These are phyloP conservation scores for Odontamblyopus lacepedii DNA, from an alignment of 2,797 vertebrate genomes.

Conservation along the genomic window DNA sequence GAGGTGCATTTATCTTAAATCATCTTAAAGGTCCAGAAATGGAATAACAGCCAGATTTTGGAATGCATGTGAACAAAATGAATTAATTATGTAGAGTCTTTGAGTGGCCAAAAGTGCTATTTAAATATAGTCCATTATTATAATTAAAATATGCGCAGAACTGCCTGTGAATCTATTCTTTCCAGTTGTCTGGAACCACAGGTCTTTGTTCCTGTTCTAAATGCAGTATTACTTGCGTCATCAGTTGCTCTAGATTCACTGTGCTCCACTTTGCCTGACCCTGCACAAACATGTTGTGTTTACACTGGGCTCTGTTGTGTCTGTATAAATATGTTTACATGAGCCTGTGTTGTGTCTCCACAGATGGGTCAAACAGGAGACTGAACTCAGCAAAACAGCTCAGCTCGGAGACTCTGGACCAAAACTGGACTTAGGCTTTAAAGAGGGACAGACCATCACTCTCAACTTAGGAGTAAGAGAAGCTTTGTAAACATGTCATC, in stretches of 20 bases:
- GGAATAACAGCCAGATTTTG: too few relatives aligned
- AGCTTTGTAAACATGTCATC: background rate
- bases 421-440: constrained; percentile 93
- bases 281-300: constrained; percentile 49
- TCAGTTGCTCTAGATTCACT: background rate
- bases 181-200: background rate
- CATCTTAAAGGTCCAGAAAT: too few relatives aligned
- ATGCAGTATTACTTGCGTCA: background rate
- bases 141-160: background rate
- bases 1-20: too few relatives aligned
- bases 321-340: constrained; percentile 17
- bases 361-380: constrained; percentile 95
- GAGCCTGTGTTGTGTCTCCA: constrained; percentile 28
- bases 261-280: constrained; percentile 19
- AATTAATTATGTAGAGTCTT: background rate
- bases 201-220: background rate
- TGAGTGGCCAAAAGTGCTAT: background rate
- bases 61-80: too few relatives aligned
- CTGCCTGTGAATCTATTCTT: background rate
- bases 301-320: constrained; percentile 29
- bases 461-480: constrained; percentile 89
- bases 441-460: constrained; percentile 96
- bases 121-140: background rate
- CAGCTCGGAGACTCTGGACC: constrained; percentile 86
- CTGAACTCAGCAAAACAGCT: constrained; percentile 88